phyloP scores from a whole-genome alignment of 2,113 vertebrate species.

The Ailurus styani region DNA sequence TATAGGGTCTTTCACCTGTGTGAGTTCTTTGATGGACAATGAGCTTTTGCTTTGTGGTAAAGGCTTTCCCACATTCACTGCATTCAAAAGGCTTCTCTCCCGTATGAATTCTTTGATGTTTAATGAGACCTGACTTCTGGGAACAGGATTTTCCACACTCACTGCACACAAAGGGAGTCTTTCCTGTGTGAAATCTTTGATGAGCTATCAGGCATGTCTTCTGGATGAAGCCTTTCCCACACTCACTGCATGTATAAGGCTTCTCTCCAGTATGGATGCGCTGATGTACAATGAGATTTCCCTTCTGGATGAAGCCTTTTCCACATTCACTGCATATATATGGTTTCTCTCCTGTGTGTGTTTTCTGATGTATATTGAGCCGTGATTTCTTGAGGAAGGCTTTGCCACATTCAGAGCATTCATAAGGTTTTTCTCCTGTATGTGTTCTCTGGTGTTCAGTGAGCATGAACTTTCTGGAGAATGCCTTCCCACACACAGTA shows the following conservation, averaged over 20 bases:
- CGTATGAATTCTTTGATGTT: conserved; percentile 49
- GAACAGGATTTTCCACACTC: conserved; percentile 59
- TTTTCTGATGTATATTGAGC: conserved; percentile 25
- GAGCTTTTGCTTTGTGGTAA: not conserved
- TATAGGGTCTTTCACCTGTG: conserved; percentile 16
- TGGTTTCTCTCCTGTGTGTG: conserved; percentile 46
- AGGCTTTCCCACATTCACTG: conserved; percentile 52
- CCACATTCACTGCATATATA: conserved; percentile 59
- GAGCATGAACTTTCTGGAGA: conserved; percentile 52
- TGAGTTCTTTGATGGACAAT: conserved; percentile 51
- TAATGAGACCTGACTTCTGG: conserved; percentile 51
- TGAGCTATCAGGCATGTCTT: conserved; percentile 36
- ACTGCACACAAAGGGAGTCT: conserved; percentile 38
- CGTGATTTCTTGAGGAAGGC: conserved; percentile 21
- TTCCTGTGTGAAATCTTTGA: conserved; percentile 27
- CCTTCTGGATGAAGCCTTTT: conserved; percentile 58
- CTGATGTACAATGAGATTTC: conserved; percentile 56
- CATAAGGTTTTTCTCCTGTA: conserved; percentile 12
- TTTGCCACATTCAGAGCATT: conserved; percentile 12
- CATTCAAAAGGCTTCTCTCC: conserved; percentile 67
- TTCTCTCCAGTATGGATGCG: conserved; percentile 66
- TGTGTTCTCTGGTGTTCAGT: conserved; percentile 38
- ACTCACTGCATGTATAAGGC: conserved; percentile 49
- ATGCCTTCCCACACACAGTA: conserved; percentile 42
- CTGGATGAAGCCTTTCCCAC: conserved; percentile 52